These are phyloP conservation scores for Elanoides forficatus DNA, from an alignment of 2,113 vertebrate species.

Conservation along the genomic window DNA sequence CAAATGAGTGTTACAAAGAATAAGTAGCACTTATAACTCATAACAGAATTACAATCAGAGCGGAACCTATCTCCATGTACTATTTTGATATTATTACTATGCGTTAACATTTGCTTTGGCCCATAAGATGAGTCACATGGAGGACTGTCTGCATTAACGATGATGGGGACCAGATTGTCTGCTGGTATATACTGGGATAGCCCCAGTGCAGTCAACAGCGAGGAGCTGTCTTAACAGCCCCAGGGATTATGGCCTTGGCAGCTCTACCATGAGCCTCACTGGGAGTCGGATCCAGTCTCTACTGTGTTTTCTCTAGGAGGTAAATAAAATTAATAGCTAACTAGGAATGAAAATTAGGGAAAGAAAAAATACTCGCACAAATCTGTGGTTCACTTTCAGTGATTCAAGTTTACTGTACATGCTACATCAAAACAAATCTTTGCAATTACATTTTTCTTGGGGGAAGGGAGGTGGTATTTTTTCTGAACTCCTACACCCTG, in stretches of 20 bases:
- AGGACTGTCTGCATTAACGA: not conserved
- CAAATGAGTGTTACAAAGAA: not conserved
- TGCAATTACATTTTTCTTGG: conserved; percentile 47
- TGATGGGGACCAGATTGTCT: not conserved
- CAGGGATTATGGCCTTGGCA: not conserved
- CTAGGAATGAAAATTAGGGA: conserved; percentile 40
- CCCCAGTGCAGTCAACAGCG: not conserved
- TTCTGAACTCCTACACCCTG: conserved; percentile 59
- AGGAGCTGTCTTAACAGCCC: not conserved
- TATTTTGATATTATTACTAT: not conserved
- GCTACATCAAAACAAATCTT: conserved; percentile 42
- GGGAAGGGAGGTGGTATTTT: conserved; percentile 12
- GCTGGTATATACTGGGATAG: not conserved
- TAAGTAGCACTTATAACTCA: not conserved
- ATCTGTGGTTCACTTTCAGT: not conserved
- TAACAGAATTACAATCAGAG: not conserved
- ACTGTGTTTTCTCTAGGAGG: not conserved
- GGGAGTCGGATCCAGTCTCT: not conserved
- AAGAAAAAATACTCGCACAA: not conserved
- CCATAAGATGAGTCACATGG: not conserved
- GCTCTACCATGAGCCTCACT: not conserved
- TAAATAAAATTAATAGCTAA: conserved; percentile 11
- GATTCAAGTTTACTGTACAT: conserved; percentile 4
- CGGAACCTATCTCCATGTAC: not conserved
- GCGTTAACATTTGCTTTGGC: not conserved